Evolutionary conservation across 2,888 invertebrate species (phyloP).

Genomic region (Pterobdella sp.): DNA sequence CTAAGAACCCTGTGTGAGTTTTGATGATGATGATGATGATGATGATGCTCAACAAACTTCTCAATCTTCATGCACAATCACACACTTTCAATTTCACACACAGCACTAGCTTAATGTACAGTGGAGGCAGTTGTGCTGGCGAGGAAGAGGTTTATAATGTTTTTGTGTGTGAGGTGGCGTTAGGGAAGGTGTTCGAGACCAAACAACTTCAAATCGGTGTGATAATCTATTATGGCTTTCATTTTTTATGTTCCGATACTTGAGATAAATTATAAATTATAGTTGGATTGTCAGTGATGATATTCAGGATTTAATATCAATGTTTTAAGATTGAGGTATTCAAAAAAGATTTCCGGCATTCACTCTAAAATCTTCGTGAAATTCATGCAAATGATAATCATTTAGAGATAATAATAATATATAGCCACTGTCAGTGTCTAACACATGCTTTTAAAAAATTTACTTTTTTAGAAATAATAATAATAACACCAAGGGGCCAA

Average conservation of each 20-base stretch:
- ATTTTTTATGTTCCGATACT: too few relatives aligned
- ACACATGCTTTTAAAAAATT: background rate
- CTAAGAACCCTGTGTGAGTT: conserved; percentile 44
- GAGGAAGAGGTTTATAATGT: background rate
- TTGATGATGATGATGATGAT: background rate
- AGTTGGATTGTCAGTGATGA: too few relatives aligned
- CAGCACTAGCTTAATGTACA: background rate
- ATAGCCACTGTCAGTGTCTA: background rate
- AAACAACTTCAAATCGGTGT: background rate
- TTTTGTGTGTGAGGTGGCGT: background rate
- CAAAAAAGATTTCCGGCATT: too few relatives aligned
- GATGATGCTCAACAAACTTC: too few relatives aligned
- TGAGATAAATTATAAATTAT: too few relatives aligned
- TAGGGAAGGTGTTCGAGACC: background rate
- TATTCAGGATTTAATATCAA: too few relatives aligned
- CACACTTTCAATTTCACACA: background rate
- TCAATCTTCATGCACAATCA: too few relatives aligned
- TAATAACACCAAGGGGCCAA: background rate
- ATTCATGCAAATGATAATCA: background rate
- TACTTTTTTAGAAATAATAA: background rate
- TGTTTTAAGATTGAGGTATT: too few relatives aligned
- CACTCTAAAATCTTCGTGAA: background rate
- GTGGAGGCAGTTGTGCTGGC: background rate
- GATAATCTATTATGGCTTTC: too few relatives aligned
- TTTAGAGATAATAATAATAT: background rate